Evolutionary conservation across 2,797 vertebrate genomes (phyloP).

Genomic region (Sebastes iracundus): DNA sequence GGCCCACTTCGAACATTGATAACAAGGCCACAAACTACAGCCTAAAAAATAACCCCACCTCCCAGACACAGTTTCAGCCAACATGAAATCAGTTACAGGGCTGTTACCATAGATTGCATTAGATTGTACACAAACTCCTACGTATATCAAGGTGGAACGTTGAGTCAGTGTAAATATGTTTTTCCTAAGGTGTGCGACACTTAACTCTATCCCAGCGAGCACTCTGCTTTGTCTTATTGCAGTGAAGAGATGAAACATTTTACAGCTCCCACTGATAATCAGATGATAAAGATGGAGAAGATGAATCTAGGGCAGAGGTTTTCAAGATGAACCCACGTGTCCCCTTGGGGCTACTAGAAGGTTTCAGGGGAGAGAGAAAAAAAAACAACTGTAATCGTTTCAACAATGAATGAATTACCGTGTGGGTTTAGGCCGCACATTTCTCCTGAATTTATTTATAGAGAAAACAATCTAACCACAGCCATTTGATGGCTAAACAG

Average conservation of each 20-base stretch:
- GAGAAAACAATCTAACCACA: slow-evolving; percentile 11
- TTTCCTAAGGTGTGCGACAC: background rate
- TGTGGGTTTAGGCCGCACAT: slow-evolving; percentile 24
- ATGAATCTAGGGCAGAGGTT: slow-evolving; percentile 59
- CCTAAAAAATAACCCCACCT: background rate
- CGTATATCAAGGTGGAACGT: background rate
- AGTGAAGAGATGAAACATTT: slow-evolving; percentile 6
- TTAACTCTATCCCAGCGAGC: background rate
- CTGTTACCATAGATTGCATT: background rate
- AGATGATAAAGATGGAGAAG: slow-evolving; percentile 35
- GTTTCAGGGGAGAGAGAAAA: slow-evolving; percentile 30
- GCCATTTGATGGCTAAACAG: slow-evolving; percentile 8
- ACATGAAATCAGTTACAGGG: background rate
- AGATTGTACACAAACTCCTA: background rate
- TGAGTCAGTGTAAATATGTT: background rate
- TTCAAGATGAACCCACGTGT: slow-evolving; percentile 40
- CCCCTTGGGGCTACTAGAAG: slow-evolving; percentile 34
- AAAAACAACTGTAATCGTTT: slow-evolving; percentile 29
- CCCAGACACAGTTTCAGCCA: background rate
- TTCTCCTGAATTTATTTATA: slow-evolving; percentile 31
- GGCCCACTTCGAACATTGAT: too few species aligned
- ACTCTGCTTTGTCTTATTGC: background rate
- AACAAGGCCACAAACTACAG: background rate
- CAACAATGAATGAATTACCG: slow-evolving; percentile 27
- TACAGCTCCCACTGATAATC: slow-evolving; percentile 17